phyloP scores from a whole-genome alignment of 2,888 invertebrate species.

The Trichopria drosophilae region DNA sequence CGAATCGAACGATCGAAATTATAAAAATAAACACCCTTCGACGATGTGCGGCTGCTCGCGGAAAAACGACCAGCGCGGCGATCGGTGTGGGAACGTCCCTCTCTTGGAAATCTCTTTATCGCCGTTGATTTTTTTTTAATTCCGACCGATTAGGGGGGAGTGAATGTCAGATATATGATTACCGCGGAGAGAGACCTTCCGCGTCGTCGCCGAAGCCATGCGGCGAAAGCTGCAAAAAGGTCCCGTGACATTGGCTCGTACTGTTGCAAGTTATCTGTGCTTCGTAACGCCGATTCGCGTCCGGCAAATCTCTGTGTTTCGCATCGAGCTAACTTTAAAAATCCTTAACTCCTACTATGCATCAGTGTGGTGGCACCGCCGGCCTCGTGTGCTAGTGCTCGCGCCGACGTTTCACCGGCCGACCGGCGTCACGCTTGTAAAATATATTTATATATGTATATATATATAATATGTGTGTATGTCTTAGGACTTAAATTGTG shows the following conservation, averaged over 20 bases:
- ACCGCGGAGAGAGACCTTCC: too few species aligned
- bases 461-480: slow-evolving; percentile 38
- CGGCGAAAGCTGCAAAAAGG: slow-evolving; percentile 45
- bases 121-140: slow-evolving; percentile 4
- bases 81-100: slow-evolving; percentile 9
- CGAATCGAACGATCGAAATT: slow-evolving; percentile 23
- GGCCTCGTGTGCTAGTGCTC: slow-evolving; percentile 29
- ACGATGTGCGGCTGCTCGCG: slow-evolving; percentile 6
- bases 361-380: slow-evolving; percentile 43
- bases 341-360: slow-evolving; percentile 45
- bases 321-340: slow-evolving; percentile 45
- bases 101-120: background rate
- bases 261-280: too few species aligned
- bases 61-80: slow-evolving; percentile 16
- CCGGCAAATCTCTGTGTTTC: slow-evolving; percentile 20
- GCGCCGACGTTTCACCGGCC: slow-evolving; percentile 33
- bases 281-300: background rate
- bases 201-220: slow-evolving; percentile 36
- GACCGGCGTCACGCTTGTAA: slow-evolving; percentile 48
- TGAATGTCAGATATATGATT: too few species aligned
- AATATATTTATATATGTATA: slow-evolving; percentile 45
- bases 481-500: slow-evolving; percentile 40
- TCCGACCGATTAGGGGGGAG: slow-evolving; percentile 5
- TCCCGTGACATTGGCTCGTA: slow-evolving; percentile 48
- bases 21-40: slow-evolving; percentile 29